phyloP scores from a whole-genome alignment of 2,113 vertebrate species.

The Albula glossodonta region DNA sequence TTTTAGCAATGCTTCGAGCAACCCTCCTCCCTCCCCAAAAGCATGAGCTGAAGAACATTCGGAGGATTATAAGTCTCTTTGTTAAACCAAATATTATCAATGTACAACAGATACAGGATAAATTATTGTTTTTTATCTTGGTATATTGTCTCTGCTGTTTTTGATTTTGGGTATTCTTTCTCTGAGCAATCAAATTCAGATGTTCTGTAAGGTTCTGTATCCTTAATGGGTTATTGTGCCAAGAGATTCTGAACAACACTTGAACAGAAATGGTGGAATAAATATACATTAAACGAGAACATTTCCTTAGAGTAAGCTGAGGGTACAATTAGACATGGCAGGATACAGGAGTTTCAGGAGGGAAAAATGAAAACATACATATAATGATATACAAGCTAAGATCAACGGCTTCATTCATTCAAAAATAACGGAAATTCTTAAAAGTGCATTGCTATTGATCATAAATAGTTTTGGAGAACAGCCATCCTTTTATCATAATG shows the following conservation, averaged over 20 bases:
- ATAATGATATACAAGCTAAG: not conserved
- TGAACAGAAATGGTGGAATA: not conserved
- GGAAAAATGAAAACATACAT: not conserved
- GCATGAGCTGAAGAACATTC: constrained; percentile 34
- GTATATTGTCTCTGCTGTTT: not conserved
- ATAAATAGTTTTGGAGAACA: constrained; percentile 29
- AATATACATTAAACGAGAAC: not conserved
- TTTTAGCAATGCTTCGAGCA: not conserved
- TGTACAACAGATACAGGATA: not conserved
- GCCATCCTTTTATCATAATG: constrained; percentile 18
- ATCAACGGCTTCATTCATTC: not conserved
- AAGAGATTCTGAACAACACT: not conserved
- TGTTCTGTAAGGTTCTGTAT: not conserved
- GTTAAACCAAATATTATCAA: constrained; percentile 30
- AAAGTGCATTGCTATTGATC: constrained; percentile 29
- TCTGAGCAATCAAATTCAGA: not conserved
- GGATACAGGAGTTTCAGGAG: not conserved
- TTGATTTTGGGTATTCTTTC: not conserved
- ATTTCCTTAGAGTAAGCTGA: not conserved
- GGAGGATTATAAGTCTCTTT: constrained; percentile 19
- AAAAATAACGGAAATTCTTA: not conserved
- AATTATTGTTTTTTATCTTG: not conserved
- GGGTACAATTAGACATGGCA: not conserved
- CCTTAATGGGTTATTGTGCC: not conserved
- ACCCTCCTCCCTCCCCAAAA: constrained; percentile 41